A percentile compares a stretch with the other conserved stretches of the same genome.
These are phyloP conservation scores for Equus przewalskii DNA, from an alignment of 2,113 vertebrate genomes.

Conservation along the genomic window DNA sequence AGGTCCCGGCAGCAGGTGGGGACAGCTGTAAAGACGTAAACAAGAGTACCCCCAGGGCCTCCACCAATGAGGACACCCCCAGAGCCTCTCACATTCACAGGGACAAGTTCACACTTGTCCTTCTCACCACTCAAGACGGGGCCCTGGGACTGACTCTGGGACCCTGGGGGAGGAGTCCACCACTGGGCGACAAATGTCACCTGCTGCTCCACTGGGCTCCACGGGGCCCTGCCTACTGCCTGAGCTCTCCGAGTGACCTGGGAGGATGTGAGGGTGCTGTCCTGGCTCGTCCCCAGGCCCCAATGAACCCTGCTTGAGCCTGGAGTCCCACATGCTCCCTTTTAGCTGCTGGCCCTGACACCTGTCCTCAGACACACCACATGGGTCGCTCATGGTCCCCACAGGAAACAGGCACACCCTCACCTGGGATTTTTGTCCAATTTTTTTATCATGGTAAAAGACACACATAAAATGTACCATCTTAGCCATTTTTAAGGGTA, in stretches of 20 bases:
- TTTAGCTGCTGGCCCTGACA: neutral
- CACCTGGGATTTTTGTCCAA: neutral
- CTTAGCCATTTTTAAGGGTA: neutral
- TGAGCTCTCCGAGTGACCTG: neutral
- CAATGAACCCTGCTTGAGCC: neutral
- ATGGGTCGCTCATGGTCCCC: neutral
- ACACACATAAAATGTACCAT: neutral
- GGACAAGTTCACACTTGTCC: neutral
- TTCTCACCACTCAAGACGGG: neutral
- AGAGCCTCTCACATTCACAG: neutral
- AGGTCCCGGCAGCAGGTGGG: neutral
- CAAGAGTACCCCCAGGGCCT: rapidly evolving
- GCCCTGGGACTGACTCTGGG: neutral
- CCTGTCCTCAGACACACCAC: neutral
- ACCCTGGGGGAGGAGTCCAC: neutral
- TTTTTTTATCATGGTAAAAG: neutral
- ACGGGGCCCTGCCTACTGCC: neutral
- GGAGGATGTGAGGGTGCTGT: neutral
- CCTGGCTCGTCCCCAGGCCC: neutral
- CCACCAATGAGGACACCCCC: neutral
- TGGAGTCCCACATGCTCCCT: neutral
- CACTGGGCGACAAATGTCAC: neutral
- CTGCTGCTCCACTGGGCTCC: too few species aligned
- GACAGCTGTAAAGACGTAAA: neutral
- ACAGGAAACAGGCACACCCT: neutral